Evolutionary conservation across 37 sponge, comb jelly and placozoan genomes (phyloP), one percentile per base, ranked within the genome.

Genomic region (Lycopodina hypogea): DNA sequence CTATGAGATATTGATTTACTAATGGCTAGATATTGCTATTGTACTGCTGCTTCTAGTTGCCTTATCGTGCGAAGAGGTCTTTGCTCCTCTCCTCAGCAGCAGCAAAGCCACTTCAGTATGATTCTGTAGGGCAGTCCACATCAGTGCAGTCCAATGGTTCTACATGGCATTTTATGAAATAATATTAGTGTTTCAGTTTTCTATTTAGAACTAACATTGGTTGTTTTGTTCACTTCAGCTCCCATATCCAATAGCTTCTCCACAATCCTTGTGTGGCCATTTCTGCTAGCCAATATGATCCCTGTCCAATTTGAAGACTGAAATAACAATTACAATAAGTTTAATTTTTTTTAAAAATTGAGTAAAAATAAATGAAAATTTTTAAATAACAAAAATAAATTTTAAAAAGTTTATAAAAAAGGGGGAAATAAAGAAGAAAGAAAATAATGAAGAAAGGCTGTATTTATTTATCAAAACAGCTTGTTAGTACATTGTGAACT

Each of bases 201-300:
- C 30, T 15, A 65, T 30, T 65, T 32, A 14, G 26, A 21, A 30
- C 30, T 32, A 17, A 65, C 66, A 65, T 65, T 12, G 30, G 66
- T 65, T 32, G 26, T 2, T 32, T 65, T 65, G 66, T 65, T 65
- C 33, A 32, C 34, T 32, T 65, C 66, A 32, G 66, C 66, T 30
- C 66, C 66, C 12, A 32, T 65, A 65, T 65, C 66, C 35, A 65
- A 32, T 9, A 65, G 66, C 34, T 17, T 33, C 66, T 32, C 30
- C 11, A 65, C 66, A 4, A 32, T 65, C 4, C 35, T 34, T 65
- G 35, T 7, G 11, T 34, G 7, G 12, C 66, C 66, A 19, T 65
- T 65, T 33, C 66, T 65, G 30, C 66, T 65, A 17, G 66, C 66
- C 35, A 65, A 34, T 65, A 65, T 65, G 33, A 65, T 32, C 4